Conservation (phyloP, 2,113 vertebrate species). For the Nothobranchius kuhntae region DNA sequence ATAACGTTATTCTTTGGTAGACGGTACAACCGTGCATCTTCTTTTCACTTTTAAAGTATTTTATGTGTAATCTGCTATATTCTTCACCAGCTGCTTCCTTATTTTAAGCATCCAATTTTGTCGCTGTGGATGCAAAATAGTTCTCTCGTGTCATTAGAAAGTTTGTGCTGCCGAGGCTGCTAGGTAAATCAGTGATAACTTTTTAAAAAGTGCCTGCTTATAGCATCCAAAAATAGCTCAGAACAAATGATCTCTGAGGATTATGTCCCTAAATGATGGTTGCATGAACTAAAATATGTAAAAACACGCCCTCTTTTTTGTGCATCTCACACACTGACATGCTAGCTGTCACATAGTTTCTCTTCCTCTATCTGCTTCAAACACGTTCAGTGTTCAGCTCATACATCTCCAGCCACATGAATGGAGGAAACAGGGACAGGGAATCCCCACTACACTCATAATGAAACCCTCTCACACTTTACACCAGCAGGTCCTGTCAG, state of each 20-base stretch:
- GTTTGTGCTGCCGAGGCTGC: slow-evolving; percentile 22
- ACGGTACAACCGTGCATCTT: no score
- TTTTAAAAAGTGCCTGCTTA: no score
- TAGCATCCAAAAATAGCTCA: slow-evolving; percentile 23
- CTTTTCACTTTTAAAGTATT: background rate
- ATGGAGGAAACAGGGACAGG: slow-evolving; percentile 69
- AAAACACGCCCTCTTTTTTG: slow-evolving; percentile 15
- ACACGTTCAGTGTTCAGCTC: slow-evolving; percentile 43
- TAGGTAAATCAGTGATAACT: slow-evolving; percentile 17
- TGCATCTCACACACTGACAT: slow-evolving; percentile 1
- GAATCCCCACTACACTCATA: slow-evolving; percentile 63
- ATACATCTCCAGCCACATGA: slow-evolving; percentile 70
- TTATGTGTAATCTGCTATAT: slow-evolving; percentile 3
- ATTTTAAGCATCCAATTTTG: background rate
- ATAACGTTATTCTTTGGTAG: background rate
- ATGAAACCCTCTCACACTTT: slow-evolving; percentile 33
- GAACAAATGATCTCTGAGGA: no score
- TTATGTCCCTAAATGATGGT: slow-evolving; percentile 24
- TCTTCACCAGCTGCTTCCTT: slow-evolving; percentile 1
- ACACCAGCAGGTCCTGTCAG: background rate
- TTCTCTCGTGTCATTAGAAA: slow-evolving; percentile 37
- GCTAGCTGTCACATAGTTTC: slow-evolving; percentile 9
- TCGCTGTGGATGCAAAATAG: slow-evolving; percentile 29
- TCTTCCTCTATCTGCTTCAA: slow-evolving; percentile 27
- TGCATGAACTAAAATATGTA: slow-evolving; percentile 30